These are phyloP conservation scores for Dilophus febrilis DNA, from an alignment of 2,888 invertebrate species.

Conservation along the genomic window DNA sequence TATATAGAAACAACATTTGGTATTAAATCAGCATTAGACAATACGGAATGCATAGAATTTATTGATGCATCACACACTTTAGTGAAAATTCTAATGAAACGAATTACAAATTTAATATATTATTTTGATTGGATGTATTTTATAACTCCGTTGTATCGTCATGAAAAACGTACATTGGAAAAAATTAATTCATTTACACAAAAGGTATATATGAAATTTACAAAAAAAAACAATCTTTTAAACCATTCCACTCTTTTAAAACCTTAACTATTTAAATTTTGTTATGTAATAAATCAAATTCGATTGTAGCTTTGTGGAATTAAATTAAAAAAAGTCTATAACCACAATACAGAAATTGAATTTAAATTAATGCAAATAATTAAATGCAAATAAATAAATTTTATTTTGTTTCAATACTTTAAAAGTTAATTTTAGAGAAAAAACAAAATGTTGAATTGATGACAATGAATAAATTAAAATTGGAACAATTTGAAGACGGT, in stretches of 20 bases:
- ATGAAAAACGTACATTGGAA: not conserved
- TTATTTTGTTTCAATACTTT: not conserved
- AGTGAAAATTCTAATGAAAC: not conserved
- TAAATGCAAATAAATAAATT: not conserved
- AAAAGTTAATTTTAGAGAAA: not conserved
- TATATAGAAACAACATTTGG: not conserved
- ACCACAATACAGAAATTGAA: conserved; percentile 18
- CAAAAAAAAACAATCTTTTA: too few species aligned
- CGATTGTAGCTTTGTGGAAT: too few species aligned
- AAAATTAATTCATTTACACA: not conserved
- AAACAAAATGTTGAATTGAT: not conserved
- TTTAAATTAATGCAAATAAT: too few species aligned
- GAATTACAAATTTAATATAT: not conserved
- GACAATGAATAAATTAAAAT: not conserved
- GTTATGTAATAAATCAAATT: too few species aligned
- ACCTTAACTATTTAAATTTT: too few species aligned
- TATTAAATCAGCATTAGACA: not conserved
- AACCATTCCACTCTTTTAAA: too few species aligned
- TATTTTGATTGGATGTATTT: not conserved
- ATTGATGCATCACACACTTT: not conserved
- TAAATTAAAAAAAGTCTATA: too few species aligned
- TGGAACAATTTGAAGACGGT: not conserved
- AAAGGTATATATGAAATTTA: too few species aligned
- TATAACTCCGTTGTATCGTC: not conserved
- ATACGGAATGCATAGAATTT: not conserved